These are phyloP conservation scores for Diachasma alloeum DNA, from an alignment of 1,140 invertebrate genomes.

Conservation along the genomic window DNA sequence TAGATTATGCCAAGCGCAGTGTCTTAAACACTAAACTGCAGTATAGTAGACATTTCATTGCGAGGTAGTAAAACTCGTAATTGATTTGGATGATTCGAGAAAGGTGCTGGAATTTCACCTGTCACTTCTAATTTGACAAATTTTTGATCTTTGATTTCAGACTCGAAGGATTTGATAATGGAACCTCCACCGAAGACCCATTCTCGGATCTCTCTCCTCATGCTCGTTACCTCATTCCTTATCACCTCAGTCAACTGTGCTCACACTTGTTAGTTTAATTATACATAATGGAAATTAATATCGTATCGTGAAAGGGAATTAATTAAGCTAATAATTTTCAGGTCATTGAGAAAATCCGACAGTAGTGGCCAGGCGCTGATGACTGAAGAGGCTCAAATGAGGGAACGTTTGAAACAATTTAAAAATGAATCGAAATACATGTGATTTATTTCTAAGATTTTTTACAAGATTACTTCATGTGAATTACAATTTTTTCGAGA, in stretches of 20 bases:
- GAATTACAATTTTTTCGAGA: not conserved
- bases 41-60: slow-evolving; percentile 40
- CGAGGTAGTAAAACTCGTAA: slow-evolving; percentile 29
- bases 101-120: not conserved
- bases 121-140: not conserved
- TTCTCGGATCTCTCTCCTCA: slow-evolving; percentile 43
- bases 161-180: slow-evolving; percentile 34
- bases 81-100: not conserved
- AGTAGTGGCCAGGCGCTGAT: not conserved
- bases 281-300: not conserved
- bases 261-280: slow-evolving; percentile 37
- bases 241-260: slow-evolving; percentile 39
- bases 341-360: slow-evolving; percentile 22
- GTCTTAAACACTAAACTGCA: slow-evolving; percentile 29
- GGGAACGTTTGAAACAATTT: slow-evolving; percentile 22
- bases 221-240: slow-evolving; percentile 41
- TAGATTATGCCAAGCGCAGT: slow-evolving; percentile 39
- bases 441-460: not conserved
- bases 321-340: slow-evolving; percentile 5
- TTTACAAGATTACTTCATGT: not conserved
- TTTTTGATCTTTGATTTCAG: slow-evolving; percentile 28
- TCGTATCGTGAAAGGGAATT: not conserved
- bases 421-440: slow-evolving; percentile 18
- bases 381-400: slow-evolving; percentile 16
- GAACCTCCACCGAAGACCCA: slow-evolving; percentile 34